A percentile compares a stretch with the other conserved stretches of the same genome.
Evolutionary conservation across 2,113 vertebrate species (phyloP).

Genomic region (Silurus asotus): DNA sequence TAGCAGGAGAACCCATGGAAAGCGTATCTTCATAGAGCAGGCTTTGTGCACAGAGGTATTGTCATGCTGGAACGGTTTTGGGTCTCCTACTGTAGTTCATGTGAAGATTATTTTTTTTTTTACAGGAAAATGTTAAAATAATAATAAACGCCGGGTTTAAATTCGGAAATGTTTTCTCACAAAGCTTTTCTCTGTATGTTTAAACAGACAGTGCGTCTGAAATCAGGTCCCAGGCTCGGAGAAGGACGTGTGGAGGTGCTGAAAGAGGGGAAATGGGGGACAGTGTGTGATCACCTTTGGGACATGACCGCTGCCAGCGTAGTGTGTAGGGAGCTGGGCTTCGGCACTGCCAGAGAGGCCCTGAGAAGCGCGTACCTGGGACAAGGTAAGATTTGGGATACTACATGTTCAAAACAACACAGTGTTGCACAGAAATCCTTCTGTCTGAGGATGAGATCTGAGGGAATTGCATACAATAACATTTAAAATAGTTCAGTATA

Average conservation of each 20-base stretch:
- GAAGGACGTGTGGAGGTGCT: constrained; percentile 95
- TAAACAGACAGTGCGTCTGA: constrained; percentile 79
- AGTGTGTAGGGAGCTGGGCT: constrained; percentile 93
- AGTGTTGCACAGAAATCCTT: background rate
- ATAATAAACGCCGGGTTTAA: too few species aligned
- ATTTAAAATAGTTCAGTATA: too few species aligned
- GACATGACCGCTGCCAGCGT: constrained; percentile 85
- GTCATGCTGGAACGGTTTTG: too few species aligned
- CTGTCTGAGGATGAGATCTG: background rate
- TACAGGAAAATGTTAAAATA: background rate
- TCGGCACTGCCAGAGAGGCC: constrained; percentile 85
- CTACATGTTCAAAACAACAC: background rate
- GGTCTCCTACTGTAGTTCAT: too few species aligned
- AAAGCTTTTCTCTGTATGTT: background rate
- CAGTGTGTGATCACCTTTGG: constrained; percentile 90
- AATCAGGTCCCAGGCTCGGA: constrained; percentile 81
- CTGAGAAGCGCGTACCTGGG: constrained; percentile 83
- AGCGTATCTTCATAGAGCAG: too few species aligned
- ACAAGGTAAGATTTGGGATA: constrained; percentile 80
- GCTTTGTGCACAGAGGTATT: too few species aligned
- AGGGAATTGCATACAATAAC: background rate
- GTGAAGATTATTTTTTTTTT: too few species aligned
- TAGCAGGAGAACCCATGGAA: too few species aligned
- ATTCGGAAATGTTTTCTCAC: background rate
- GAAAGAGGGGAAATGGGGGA: constrained; percentile 87